Base-by-base conservation (phyloP, 1,140 invertebrate genomes). In the Lepidurus arcticus region DNA sequence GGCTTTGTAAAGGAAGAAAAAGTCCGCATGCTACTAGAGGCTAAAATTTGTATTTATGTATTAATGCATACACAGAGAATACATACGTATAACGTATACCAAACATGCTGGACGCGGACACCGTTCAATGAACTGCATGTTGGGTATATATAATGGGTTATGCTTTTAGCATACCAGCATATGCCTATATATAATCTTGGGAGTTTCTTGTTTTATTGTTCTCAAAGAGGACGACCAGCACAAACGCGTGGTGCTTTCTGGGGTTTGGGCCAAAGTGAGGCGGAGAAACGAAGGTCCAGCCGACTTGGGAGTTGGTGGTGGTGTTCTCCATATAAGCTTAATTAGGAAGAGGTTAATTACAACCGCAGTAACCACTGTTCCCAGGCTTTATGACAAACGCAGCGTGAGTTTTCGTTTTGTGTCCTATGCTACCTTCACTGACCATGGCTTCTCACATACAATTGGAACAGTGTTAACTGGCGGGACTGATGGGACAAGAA, bases 311-410 rank as follows among this genome's bases (percentile, higher is more conserved):
- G 34, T 34, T 65, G 47, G 47, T 65, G 13, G 13, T 13, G 21
- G 6, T 9, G 21, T 65, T 65, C 53, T 65, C 9, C 16, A 21
- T 34, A 34, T 34, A 65, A 65, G n/a, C 53, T 65, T 65, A 65
- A 65, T 65, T 65, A 65, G n/a, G 53, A 65, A 65, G 53, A 65
- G 53, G 53, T 65, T 65, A 65, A 65, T 65, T 65, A 65, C 53
- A 65, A 65, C 53, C 53, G 53, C 53, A 65, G 53, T 16, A 65
- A 65, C 53, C 53, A 65, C 53, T 65, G 53, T 65, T 65, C 53
- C 8, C 53, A 65, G 53, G 53, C 53, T 65, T 65, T 65, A 65
- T 16, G 53, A 65, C 53, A 65, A 65, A 65, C 53, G 53, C 53
- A 21, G 53, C 53, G 53, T 10, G 53, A 21, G 9, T 65, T 34